These are phyloP conservation scores for Fukomys damarensis DNA, from an alignment of 2,113 vertebrate genomes.

Conservation along the genomic window DNA sequence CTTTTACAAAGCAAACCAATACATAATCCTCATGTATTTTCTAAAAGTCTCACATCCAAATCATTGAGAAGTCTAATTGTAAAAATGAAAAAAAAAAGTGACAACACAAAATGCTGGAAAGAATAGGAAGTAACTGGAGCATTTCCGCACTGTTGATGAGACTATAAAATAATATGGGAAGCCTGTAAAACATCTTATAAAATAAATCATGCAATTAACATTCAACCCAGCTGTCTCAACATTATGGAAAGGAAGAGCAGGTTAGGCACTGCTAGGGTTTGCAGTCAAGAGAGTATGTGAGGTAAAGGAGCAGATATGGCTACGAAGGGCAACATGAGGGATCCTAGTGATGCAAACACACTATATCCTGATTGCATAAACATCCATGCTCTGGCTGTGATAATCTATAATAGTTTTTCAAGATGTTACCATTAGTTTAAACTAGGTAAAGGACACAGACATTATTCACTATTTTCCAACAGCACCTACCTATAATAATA, in stretches of 20 bases:
- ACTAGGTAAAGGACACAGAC: not conserved
- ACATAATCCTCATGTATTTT: not conserved
- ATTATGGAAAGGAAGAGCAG: not conserved
- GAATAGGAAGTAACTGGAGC: not conserved
- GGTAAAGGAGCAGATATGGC: rapidly evolving
- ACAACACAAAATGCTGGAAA: not conserved
- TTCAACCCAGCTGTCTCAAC: not conserved
- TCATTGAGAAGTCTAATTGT: not conserved
- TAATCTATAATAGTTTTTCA: not conserved
- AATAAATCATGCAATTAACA: not conserved
- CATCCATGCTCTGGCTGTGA: not conserved
- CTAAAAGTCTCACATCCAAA: not conserved
- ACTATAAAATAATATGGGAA: not conserved
- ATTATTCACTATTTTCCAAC: not conserved
- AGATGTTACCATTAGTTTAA: not conserved
- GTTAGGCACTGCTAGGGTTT: no score
- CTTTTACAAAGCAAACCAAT: not conserved
- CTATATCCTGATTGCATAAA: not conserved
- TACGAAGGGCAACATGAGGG: not conserved
- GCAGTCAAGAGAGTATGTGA: no score
- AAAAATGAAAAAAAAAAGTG: not conserved
- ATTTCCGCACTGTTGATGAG: not conserved
- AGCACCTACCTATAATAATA: not conserved
- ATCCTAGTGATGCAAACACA: not conserved
- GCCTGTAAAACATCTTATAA: not conserved